Evolutionary conservation across 2,797 vertebrate species (phyloP), one percentile per base, ranked within the genome.

Genomic region (Simalia tracyae): DNA sequence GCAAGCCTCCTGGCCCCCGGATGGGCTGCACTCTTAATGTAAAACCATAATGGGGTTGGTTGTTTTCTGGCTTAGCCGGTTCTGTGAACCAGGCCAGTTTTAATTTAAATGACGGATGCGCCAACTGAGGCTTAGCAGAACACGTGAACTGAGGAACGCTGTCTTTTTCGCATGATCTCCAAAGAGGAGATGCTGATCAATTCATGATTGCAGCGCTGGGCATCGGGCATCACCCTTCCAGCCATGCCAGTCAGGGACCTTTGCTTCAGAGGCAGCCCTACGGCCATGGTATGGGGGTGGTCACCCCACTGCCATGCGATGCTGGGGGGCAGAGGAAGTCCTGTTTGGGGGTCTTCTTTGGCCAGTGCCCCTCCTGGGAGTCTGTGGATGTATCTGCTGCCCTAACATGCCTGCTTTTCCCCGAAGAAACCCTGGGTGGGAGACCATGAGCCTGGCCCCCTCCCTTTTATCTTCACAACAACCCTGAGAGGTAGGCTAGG

Each of bases 131-230:
- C 7, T 42, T 3, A 19, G 26, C 3, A 6, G 50, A 14, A 31
- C 0, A 31, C 1, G 2, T 28, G n/a, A 68, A n/a, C n/a, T 2
- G 28, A n/a, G 12, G 50, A 5, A 50, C 1, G 7, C 50, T 5
- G 46, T 50, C n/a, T 3, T 63, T 60, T 17, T 19, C 17, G 59
- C 60, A 6, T 7, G 1, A 19, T 22, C 60, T 24, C 60, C 60
- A 61, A 1, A 6, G 19, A 1, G 60, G 19, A 61, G 60, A 7
- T n/a, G 64, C 28, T 66, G 64, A 66, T 66, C 64, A 4, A n/a
- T n/a, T n/a, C 26, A 11, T 1, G 63, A 64, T 26, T 26, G 61
- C 26, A 36, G 36, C 2, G 36, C 36, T 36, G 36, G 61, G 24
- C 12, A 3, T 60, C 12, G 59, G 85, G 9, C 36, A 84, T 3